Conservation (phyloP, 1,140 invertebrate genomes). For the Frieseomelitta varia region DNA sequence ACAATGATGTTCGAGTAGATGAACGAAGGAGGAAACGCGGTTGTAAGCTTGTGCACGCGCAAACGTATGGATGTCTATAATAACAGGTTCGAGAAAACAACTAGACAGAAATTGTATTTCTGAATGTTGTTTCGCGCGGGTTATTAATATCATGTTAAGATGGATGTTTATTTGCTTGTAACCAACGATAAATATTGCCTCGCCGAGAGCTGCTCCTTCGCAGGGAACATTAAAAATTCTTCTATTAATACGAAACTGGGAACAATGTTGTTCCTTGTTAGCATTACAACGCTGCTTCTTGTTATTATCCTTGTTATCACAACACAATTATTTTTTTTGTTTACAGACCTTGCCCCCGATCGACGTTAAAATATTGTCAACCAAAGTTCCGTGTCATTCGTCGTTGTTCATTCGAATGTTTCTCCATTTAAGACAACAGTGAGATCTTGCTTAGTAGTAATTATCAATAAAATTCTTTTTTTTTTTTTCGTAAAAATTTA, state of each 20-base stretch:
- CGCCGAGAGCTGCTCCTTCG: not conserved
- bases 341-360: too few relatives aligned
- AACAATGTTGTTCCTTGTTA: not conserved
- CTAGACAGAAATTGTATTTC: slow-evolving; percentile 2
- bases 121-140: not conserved
- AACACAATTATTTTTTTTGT: too few relatives aligned
- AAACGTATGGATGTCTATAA: not conserved
- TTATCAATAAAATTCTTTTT: not conserved
- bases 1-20: not conserved
- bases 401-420: too few relatives aligned
- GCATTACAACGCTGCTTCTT: not conserved
- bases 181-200: slow-evolving; percentile 10
- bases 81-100: not conserved
- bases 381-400: not conserved
- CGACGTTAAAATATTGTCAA: too few relatives aligned
- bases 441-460: not conserved
- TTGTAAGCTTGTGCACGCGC: too few relatives aligned
- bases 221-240: not conserved
- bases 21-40: not conserved
- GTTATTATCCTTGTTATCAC: not conserved
- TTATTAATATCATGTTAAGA: slow-evolving; percentile 15
- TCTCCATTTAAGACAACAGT: not conserved
- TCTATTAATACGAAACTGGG: not conserved
- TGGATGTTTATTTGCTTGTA: not conserved
- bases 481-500: not conserved